Base-by-base conservation (phyloP, 1,140 invertebrate species). In the Drosophila suzukii region DNA sequence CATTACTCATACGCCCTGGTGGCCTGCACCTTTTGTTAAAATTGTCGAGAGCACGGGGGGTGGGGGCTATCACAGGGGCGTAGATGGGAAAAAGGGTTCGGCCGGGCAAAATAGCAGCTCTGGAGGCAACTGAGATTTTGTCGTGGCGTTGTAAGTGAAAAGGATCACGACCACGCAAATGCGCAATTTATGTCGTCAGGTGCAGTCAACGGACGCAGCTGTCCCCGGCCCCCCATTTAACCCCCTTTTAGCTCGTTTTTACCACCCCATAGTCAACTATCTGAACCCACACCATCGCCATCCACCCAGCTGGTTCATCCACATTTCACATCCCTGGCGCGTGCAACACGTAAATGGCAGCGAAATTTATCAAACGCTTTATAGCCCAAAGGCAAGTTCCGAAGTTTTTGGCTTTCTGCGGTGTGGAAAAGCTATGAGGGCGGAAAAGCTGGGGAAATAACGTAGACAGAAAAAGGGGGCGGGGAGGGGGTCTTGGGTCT, bases 261-360 rank as follows among this genome's bases (percentile, higher is more conserved):
- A 4, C 27, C 47, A 32, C 6, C 44, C 63, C 20, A 43, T 20
- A 63, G 58, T 34, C 65, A 68, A 66, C 65, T 68, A 66, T 66
- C 60, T 39, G 34, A 34, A n/a, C 67, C 51, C 67, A 68, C 34
- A 30, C 51, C 59, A 24, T 12, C 50, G 32, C 27, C 12, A 38
- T 41, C 24, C 12, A 7, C 38, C 47, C 36, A 38, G 47, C 47
- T 47, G 67, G 67, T 58, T 71, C 47, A 58, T 75, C 68, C 72
- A 75, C 54, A 71, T 53, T 75, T 76, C 70, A 68, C 63, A 86
- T 50, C 63, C 53, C 46, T 10, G 60, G 57, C 60, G 78, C 82
- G 70, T 85, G 82, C 67, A 85, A 74, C 78, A 81, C 81, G 63
- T 86, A 83, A 82, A 83, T 79, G 63, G 60, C 73, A 70, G 73